phyloP scores from a whole-genome alignment of 2,797 vertebrate genomes.

The Poecilia velifera region DNA sequence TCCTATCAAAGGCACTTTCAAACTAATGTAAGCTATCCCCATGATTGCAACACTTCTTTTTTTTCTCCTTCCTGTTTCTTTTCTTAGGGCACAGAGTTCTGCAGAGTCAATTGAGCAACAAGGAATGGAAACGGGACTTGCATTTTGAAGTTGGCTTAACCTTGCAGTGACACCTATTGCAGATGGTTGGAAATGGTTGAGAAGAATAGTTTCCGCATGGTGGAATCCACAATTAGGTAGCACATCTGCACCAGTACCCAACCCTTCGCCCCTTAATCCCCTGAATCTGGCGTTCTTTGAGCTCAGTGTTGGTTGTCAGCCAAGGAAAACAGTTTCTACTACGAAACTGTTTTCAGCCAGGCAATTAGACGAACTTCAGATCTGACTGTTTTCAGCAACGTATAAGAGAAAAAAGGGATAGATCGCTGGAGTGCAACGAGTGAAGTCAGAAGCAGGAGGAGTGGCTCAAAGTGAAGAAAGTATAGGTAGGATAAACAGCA shows the following conservation, averaged over 20 bases:
- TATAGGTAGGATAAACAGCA: slow-evolving; percentile 42
- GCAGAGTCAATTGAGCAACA: slow-evolving; percentile 39
- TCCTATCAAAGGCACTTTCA: slow-evolving; percentile 31
- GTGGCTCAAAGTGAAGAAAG: slow-evolving; percentile 29
- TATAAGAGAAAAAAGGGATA: slow-evolving; percentile 16
- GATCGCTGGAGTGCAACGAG: slow-evolving; percentile 10
- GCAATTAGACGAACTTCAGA: slow-evolving; percentile 70
- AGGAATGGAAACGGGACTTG: slow-evolving; percentile 61
- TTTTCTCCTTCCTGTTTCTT: slow-evolving; percentile 3
- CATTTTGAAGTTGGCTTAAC: slow-evolving; percentile 76
- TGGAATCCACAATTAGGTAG: slow-evolving; percentile 73
- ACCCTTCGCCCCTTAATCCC: slow-evolving; percentile 32
- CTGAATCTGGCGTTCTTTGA: slow-evolving; percentile 51
- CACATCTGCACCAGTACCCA: slow-evolving; percentile 72
- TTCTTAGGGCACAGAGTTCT: slow-evolving; percentile 20
- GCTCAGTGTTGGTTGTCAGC: slow-evolving; percentile 62
- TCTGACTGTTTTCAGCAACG: slow-evolving; percentile 59
- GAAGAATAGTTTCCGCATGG: slow-evolving; percentile 79
- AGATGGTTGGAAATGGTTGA: slow-evolving; percentile 76
- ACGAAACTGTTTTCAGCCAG: slow-evolving; percentile 66
- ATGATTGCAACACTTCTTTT: slow-evolving; percentile 31
- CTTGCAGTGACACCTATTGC: slow-evolving; percentile 78
- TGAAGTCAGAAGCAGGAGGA: slow-evolving; percentile 29
- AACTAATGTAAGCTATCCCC: slow-evolving; percentile 39
- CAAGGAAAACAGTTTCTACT: slow-evolving; percentile 73